phyloP scores from a whole-genome alignment of 1,140 invertebrate species.

The Apis cerana region DNA sequence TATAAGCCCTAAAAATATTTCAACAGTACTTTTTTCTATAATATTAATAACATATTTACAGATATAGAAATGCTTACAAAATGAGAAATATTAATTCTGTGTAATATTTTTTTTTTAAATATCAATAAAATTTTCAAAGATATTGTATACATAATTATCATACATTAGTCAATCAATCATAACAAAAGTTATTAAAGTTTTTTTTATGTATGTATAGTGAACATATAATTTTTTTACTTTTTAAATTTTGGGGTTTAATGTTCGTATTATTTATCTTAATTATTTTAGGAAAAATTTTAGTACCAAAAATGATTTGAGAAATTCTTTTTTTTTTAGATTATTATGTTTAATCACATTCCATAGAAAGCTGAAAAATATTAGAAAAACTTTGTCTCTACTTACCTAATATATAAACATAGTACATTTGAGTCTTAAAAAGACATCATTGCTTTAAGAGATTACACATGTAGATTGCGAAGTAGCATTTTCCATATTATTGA shows the following conservation, averaged over 20 bases:
- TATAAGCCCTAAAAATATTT: constrained; percentile 36
- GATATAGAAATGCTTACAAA: constrained; percentile 29
- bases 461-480: constrained; percentile 68
- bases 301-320: constrained; percentile 8
- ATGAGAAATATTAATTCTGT: constrained; percentile 25
- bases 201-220: neutral
- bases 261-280: neutral
- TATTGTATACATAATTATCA: constrained; percentile 20
- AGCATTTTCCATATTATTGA: constrained; percentile 65
- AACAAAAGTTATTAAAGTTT: constrained; percentile 9
- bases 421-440: neutral
- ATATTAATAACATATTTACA: constrained; percentile 32
- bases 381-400: constrained; percentile 7
- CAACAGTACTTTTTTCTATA: constrained; percentile 1
- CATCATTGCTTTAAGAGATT: constrained; percentile 68
- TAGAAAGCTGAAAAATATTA: constrained; percentile 10
- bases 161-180: neutral
- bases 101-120: neutral
- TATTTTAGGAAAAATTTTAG: constrained; percentile 6
- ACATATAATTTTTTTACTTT: neutral
- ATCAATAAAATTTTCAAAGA: constrained; percentile 10
- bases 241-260: constrained; percentile 1
- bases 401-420: constrained; percentile 2
- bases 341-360: neutral
- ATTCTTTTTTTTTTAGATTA: neutral